These are phyloP conservation scores for Neodiprion virginianus DNA, from an alignment of 1,140 invertebrate species.

Conservation along the genomic window DNA sequence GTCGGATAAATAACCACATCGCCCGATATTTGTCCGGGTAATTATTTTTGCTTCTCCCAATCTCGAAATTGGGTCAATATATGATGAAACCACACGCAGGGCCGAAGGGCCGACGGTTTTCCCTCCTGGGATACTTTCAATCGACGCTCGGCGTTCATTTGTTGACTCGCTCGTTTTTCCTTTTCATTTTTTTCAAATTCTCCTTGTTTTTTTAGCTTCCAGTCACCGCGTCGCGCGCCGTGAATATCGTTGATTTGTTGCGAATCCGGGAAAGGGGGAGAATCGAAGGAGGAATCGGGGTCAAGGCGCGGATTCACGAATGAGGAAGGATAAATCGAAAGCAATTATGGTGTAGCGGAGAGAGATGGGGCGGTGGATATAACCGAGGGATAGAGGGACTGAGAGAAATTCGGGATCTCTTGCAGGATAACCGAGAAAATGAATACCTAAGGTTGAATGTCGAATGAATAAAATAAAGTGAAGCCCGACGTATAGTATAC, in stretches of 20 bases:
- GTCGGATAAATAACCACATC: constrained; percentile 47
- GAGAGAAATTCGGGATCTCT: background rate
- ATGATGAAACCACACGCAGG: constrained; percentile 12
- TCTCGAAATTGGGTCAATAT: constrained; percentile 38
- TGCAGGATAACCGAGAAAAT: constrained; percentile 4
- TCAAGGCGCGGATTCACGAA: background rate
- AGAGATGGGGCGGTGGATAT: too few species aligned
- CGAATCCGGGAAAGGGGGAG: too few species aligned
- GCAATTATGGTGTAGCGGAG: background rate
- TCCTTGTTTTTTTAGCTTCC: too few species aligned
- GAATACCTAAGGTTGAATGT: background rate
- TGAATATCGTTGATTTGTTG: too few species aligned
- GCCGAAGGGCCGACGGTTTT: background rate
- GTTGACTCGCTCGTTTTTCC: background rate
- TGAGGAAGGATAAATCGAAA: background rate
- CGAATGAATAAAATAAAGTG: constrained; percentile 4
- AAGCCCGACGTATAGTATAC: background rate
- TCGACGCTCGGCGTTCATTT: background rate
- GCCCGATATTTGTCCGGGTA: constrained; percentile 50
- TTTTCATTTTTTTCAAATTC: background rate
- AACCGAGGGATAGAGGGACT: background rate
- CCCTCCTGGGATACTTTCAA: background rate
- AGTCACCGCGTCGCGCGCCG: too few species aligned
- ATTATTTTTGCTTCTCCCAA: constrained; percentile 55
- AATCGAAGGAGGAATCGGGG: background rate